phyloP scores from a whole-genome alignment of 2,797 vertebrate species.

The Alectoris magna region DNA sequence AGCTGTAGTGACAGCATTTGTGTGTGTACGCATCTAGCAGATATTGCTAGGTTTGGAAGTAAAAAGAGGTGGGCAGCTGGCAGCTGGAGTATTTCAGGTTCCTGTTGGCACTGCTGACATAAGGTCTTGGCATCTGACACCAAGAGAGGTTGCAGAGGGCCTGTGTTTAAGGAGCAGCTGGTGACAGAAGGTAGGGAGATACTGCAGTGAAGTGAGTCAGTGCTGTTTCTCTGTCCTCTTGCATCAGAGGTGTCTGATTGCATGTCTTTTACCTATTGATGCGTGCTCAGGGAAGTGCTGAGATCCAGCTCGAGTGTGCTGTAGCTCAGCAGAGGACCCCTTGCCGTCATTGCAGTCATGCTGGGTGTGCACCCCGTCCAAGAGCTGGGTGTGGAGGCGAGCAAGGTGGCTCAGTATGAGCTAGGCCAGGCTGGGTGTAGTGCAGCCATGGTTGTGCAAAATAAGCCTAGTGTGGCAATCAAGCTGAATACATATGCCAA shows the following conservation, averaged over 20 bases:
- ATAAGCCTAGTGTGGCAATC: background rate
- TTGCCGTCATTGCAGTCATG: background rate
- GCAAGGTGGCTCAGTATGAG: background rate
- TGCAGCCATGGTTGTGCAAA: background rate
- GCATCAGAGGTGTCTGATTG: background rate
- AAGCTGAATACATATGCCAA: background rate
- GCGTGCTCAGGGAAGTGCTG: background rate
- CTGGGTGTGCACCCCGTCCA: background rate
- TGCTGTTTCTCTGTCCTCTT: background rate
- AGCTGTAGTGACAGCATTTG: background rate
- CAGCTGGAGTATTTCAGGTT: background rate
- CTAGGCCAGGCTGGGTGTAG: background rate
- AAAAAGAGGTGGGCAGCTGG: background rate
- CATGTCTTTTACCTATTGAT: background rate
- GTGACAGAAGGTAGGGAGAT: background rate
- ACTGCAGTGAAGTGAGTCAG: fast-evolving
- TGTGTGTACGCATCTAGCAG: too few species aligned
- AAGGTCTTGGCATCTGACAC: background rate
- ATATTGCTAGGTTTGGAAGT: background rate
- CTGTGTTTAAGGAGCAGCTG: background rate
- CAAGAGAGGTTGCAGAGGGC: background rate
- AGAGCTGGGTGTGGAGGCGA: background rate
- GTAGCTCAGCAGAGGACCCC: background rate
- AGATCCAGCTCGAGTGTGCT: background rate
- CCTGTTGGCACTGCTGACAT: fast-evolving